phyloP scores from a whole-genome alignment of 2,888 invertebrate species.

The Ornithoptera alexandrae region DNA sequence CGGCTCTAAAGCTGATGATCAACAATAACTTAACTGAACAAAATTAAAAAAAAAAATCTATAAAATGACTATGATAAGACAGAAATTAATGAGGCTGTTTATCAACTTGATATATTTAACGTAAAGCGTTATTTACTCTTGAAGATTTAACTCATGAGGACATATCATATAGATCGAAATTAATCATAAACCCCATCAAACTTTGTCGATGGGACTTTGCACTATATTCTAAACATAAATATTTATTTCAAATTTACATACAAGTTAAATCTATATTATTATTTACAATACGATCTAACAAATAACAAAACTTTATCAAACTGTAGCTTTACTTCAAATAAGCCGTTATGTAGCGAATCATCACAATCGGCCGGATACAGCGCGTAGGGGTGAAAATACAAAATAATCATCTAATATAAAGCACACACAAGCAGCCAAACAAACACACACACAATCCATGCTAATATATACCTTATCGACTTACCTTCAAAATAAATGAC shows the following conservation, averaged over 20 bases:
- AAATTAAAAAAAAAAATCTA: background rate
- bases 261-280: too few relatives aligned
- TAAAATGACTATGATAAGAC: background rate
- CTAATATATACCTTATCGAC: slow-evolving; percentile 14
- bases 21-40: background rate
- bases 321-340: background rate
- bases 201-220: too few relatives aligned
- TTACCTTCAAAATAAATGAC: slow-evolving; percentile 15
- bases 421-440: slow-evolving; percentile 26
- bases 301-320: background rate
- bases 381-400: background rate
- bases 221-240: too few relatives aligned
- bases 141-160: too few relatives aligned
- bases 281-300: too few relatives aligned
- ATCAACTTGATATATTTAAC: background rate
- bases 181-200: too few relatives aligned
- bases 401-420: slow-evolving; percentile 12
- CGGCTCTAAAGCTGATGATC: slow-evolving; percentile 41
- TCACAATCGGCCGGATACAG: slow-evolving; percentile 16
- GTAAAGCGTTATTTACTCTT: background rate
- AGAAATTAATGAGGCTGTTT: background rate
- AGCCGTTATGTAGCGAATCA: background rate
- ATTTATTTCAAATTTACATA: too few relatives aligned
- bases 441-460: slow-evolving; percentile 17
- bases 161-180: too few relatives aligned